phyloP scores from a whole-genome alignment of 2,797 vertebrate species.

The Oreortyx pictus region DNA sequence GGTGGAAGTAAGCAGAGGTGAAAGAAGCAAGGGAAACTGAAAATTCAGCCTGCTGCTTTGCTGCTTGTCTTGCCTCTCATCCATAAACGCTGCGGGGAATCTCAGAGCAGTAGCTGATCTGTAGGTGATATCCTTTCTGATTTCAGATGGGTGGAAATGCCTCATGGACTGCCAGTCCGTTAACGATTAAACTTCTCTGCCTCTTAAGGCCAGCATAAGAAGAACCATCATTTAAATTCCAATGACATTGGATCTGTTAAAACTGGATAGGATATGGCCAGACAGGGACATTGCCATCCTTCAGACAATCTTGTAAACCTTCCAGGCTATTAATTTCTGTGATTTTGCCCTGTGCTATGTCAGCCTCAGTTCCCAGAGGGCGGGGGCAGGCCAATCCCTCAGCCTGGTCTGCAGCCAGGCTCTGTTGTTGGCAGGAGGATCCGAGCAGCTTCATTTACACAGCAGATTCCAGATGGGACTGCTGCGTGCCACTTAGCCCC shows the following conservation, averaged over 20 bases:
- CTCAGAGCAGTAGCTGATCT: background rate
- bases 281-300: background rate
- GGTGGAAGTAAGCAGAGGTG: background rate
- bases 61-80: background rate
- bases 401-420: background rate
- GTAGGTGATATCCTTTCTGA: background rate
- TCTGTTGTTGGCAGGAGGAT: background rate
- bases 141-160: background rate
- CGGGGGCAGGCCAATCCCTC: background rate
- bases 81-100: background rate
- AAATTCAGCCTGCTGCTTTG: background rate
- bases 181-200: background rate
- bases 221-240: background rate
- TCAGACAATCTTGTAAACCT: background rate
- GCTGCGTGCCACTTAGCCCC: fast-evolving
- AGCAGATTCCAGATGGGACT: background rate
- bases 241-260: background rate
- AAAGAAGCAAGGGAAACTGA: background rate
- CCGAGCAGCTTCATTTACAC: background rate
- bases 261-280: background rate
- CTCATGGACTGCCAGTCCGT: background rate
- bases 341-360: background rate
- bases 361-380: background rate
- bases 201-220: background rate
- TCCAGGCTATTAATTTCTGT: fast-evolving